A percentile compares a stretch with the other conserved stretches of the same genome.
Evolutionary conservation across 2,113 vertebrate genomes (phyloP).

Genomic region (Puma concolor): DNA sequence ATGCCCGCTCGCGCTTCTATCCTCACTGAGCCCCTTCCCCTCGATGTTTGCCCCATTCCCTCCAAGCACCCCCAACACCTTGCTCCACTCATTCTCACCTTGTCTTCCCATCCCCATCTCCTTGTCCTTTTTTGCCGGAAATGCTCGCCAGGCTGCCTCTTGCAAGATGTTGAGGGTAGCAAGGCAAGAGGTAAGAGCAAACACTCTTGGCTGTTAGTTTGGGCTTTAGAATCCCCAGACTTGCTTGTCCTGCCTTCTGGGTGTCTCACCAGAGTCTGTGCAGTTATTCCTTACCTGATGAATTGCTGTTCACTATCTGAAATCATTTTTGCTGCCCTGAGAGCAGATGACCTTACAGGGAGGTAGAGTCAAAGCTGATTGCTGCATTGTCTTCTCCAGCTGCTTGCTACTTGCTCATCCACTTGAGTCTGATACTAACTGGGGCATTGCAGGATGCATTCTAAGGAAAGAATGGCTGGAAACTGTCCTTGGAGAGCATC

Average conservation of each 20-base stretch:
- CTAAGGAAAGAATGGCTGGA: not conserved
- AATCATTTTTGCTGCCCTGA: not conserved
- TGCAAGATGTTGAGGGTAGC: not conserved
- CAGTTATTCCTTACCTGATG: not conserved
- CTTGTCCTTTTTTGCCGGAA: not conserved
- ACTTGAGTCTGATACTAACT: not conserved
- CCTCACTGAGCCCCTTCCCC: not conserved
- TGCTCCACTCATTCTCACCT: not conserved
- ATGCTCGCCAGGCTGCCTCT: not conserved
- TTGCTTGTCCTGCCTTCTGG: not conserved
- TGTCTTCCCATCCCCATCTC: not conserved
- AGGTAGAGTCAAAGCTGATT: not conserved
- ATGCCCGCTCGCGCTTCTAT: not conserved
- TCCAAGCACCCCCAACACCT: not conserved
- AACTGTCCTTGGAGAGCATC: not conserved
- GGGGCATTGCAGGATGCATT: not conserved
- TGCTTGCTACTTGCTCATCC: not conserved
- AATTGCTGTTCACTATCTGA: not conserved
- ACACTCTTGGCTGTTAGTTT: not conserved
- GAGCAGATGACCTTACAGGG: not conserved
- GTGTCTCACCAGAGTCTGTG: not conserved
- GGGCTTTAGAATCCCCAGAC: not conserved
- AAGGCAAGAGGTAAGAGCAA: not conserved
- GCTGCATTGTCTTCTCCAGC: not conserved
- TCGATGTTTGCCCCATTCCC: not conserved